Evolutionary conservation across 2,888 invertebrate species (phyloP).

Genomic region (Drosophila hamatofila): DNA sequence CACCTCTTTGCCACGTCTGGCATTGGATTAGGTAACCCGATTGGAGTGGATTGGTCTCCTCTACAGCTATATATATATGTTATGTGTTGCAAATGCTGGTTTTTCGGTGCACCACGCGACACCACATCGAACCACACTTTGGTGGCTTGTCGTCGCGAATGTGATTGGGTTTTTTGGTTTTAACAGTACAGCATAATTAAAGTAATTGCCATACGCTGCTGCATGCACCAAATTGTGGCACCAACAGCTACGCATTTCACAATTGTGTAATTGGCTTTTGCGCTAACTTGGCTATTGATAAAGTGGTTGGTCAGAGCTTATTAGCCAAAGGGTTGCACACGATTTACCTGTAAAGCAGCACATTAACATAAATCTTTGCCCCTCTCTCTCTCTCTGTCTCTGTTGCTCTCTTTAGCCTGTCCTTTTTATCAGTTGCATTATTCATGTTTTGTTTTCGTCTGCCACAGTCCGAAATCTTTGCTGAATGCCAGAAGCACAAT

Average conservation of each 20-base stretch:
- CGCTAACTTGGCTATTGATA: conserved; percentile 43
- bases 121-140: conserved; percentile 33
- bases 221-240: conserved; percentile 70
- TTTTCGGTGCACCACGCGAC: conserved; percentile 16
- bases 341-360: conserved; percentile 3
- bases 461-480: background rate
- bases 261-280: conserved; percentile 70
- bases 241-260: conserved; percentile 67
- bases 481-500: conserved; percentile 14
- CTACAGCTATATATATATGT: background rate
- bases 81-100: conserved; percentile 41
- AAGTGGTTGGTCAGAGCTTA: conserved; percentile 18
- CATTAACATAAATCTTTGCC: conserved; percentile 26
- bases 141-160: conserved; percentile 64
- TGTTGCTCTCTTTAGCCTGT: conserved; percentile 8
- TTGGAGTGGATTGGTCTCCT: conserved; percentile 17
- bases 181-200: conserved; percentile 76
- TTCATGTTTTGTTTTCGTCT: conserved; percentile 6
- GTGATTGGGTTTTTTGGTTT: conserved; percentile 53
- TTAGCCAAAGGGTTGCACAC: conserved; percentile 5
- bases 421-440: conserved; percentile 38
- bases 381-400: background rate
- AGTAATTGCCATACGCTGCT: conserved; percentile 73
- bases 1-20: conserved; percentile 67
- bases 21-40: conserved; percentile 62